Conservation (phyloP, 2,888 invertebrate genomes). For the Eueremaeus valkanovi region DNA sequence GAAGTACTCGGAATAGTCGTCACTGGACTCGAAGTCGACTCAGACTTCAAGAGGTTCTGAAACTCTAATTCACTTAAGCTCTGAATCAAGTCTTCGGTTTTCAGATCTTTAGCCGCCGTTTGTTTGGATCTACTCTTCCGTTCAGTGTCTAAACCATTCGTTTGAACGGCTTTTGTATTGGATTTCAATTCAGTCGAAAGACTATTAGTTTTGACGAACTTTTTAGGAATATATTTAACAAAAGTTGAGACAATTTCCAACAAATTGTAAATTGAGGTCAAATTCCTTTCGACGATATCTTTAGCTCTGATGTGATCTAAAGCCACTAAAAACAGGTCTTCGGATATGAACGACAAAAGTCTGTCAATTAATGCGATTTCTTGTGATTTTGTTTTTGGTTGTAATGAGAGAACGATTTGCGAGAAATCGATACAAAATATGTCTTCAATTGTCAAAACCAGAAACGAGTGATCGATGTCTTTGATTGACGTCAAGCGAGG, state of each 20-base stretch:
- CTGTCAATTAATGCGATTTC: not conserved
- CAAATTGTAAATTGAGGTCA: not conserved
- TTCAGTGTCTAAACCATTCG: not conserved
- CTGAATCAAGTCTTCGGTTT: not conserved
- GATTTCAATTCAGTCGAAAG: not conserved
- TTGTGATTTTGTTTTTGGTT: not conserved
- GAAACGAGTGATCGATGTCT: not conserved
- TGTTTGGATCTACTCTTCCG: not conserved
- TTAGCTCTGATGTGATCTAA: conserved; percentile 16
- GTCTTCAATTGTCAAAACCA: not conserved
- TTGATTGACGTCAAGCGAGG: not conserved
- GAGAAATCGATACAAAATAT: not conserved
- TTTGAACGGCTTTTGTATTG: not conserved
- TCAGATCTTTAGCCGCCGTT: not conserved
- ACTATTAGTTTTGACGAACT: not conserved
- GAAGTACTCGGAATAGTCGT: not conserved
- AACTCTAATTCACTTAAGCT: no score
- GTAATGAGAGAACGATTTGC: not conserved
- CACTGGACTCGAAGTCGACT: not conserved
- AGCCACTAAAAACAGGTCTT: not conserved
- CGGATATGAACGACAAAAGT: not conserved
- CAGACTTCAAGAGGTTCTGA: not conserved
- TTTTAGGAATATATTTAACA: conserved; percentile 13
- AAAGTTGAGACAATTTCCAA: not conserved
- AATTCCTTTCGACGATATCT: not conserved